Percentiles rank a stretch among this genome's conserved stretches.
These are phyloP conservation scores for Euwallacea fornicatus DNA, from an alignment of 1,140 invertebrate genomes.

Conservation along the genomic window DNA sequence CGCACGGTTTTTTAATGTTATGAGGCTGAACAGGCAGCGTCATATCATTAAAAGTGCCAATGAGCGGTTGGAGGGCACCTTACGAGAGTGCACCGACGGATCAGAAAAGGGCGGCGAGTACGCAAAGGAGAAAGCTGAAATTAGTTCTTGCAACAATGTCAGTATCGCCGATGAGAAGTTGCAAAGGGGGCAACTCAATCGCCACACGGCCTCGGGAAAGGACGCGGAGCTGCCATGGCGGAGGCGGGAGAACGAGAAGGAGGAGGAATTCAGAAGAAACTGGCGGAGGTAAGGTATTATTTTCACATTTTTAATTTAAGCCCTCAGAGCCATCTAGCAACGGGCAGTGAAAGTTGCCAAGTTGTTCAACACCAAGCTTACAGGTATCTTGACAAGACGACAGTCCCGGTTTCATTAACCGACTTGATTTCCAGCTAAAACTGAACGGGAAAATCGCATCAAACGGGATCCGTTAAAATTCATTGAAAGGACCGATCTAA, in stretches of 20 bases:
- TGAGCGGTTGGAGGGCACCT: constrained; percentile 31
- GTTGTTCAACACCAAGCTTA: background rate
- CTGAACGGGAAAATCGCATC: background rate
- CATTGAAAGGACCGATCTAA: constrained; percentile 27
- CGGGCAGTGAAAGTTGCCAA: background rate
- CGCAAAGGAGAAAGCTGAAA: too few relatives aligned
- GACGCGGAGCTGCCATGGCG: background rate
- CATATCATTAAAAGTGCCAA: constrained; percentile 21
- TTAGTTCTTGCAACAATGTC: constrained; percentile 25
- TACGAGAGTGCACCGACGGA: constrained; percentile 6
- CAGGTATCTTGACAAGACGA: too few relatives aligned
- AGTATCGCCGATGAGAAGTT: constrained; percentile 25
- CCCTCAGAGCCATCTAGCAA: too few relatives aligned
- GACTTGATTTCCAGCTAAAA: background rate
- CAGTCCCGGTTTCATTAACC: background rate
- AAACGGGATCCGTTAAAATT: constrained; percentile 35
- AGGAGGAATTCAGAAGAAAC: too few relatives aligned
- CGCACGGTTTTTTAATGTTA: constrained; percentile 9
- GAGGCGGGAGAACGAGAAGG: too few relatives aligned
- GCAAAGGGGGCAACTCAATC: background rate
- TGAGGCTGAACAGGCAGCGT: background rate
- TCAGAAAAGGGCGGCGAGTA: background rate
- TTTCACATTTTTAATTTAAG: too few relatives aligned
- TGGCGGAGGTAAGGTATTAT: too few relatives aligned
- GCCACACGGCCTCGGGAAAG: background rate